These are phyloP conservation scores for Oreocharis arfaki DNA, from an alignment of 2,113 vertebrate species.

Conservation along the genomic window DNA sequence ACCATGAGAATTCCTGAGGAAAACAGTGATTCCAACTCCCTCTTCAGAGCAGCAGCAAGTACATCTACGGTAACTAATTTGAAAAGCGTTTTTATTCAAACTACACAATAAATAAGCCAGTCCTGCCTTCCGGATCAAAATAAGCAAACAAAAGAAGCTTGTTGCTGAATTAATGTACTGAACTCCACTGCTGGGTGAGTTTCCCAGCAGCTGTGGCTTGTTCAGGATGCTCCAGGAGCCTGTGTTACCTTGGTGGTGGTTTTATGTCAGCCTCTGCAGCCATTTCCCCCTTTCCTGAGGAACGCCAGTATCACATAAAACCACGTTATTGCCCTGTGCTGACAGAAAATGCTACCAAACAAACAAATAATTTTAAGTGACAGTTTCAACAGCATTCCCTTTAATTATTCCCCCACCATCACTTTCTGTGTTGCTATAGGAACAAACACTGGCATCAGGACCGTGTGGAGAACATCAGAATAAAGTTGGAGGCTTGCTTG, in stretches of 20 bases:
- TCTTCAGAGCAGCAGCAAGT: neutral
- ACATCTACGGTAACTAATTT: neutral
- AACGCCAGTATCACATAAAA: neutral
- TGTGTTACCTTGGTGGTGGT: neutral
- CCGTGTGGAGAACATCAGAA: neutral
- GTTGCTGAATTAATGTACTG: neutral
- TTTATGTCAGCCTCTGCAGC: neutral
- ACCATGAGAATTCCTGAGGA: neutral
- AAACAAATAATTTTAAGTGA: slow-evolving; percentile 31
- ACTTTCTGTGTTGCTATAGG: slow-evolving; percentile 49
- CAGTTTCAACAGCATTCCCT: slow-evolving; percentile 10
- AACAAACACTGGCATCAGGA: slow-evolving; percentile 4
- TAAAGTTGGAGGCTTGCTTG: neutral
- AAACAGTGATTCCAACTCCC: neutral
- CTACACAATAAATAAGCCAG: neutral
- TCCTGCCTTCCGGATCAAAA: neutral
- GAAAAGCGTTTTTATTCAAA: neutral
- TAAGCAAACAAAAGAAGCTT: neutral
- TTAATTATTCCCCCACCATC: slow-evolving; percentile 56
- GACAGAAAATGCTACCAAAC: neutral
- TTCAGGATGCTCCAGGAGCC: neutral
- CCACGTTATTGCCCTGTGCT: neutral
- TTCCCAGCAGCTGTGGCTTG: neutral
- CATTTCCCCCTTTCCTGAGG: slow-evolving; percentile 10
- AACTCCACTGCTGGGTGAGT: neutral